Percentiles rank a stretch among this genome's conserved stretches.
These are phyloP conservation scores for Paedocypris sp. DNA, from an alignment of 2,113 vertebrate genomes.

Conservation along the genomic window DNA sequence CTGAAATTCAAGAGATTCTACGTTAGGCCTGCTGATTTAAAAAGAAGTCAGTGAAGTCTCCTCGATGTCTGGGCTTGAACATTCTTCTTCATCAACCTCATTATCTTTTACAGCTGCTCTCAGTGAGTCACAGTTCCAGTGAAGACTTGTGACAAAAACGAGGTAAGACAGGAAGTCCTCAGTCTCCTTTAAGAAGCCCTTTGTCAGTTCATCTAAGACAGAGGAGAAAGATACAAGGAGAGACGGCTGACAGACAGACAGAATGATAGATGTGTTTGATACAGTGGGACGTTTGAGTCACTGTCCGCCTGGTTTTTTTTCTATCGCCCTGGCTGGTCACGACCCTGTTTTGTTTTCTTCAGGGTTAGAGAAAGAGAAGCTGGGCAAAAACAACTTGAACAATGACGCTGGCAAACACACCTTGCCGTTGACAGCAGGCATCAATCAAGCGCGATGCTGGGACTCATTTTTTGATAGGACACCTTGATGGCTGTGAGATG, in stretches of 20 bases:
- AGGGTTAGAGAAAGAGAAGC: slow-evolving; percentile 1
- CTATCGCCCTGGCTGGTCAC: slow-evolving; percentile 21
- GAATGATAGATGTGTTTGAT: slow-evolving; percentile 45
- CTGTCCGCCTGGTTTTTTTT: slow-evolving; percentile 19
- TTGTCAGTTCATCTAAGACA: slow-evolving; percentile 15
- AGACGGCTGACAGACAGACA: slow-evolving; percentile 33
- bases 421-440: slow-evolving; percentile 16
- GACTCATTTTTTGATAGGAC: slow-evolving; percentile 29
- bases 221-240: slow-evolving; percentile 6
- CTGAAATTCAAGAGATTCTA: too few species aligned
- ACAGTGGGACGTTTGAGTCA: slow-evolving; percentile 30
- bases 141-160: too few species aligned
- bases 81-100: slow-evolving; percentile 44
- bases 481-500: slow-evolving; percentile 36
- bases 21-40: too few species aligned
- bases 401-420: slow-evolving; percentile 14
- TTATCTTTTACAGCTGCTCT: slow-evolving; percentile 53
- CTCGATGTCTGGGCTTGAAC: neutral
- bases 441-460: slow-evolving; percentile 29
- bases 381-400: slow-evolving; percentile 30
- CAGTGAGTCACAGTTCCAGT: too few species aligned
- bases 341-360: slow-evolving; percentile 25
- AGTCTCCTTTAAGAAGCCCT: slow-evolving; percentile 28
- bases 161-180: slow-evolving; percentile 26
- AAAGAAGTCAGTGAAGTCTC: neutral